Conservation (phyloP, 2,888 invertebrate species). For the Stenurella melanura region DNA sequence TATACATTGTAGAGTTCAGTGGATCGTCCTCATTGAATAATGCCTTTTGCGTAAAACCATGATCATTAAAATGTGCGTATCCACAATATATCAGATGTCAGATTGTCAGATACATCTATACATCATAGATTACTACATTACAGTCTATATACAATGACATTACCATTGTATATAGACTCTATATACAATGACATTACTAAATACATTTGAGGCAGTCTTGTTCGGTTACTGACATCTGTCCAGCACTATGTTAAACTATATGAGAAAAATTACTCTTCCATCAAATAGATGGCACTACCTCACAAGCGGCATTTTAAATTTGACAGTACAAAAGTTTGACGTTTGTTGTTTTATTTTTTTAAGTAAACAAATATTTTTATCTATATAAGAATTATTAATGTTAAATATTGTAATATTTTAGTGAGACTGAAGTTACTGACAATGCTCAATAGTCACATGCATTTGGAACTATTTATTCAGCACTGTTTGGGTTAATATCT, state of each 20-base stretch:
- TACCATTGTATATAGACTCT: too few species aligned
- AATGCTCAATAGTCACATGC: neutral
- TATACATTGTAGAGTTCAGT: too few species aligned
- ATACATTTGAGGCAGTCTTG: too few species aligned
- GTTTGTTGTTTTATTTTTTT: constrained; percentile 17
- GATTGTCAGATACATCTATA: too few species aligned
- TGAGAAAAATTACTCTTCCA: neutral
- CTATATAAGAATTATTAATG: neutral
- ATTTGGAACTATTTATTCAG: neutral
- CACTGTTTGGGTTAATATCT: neutral
- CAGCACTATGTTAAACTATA: neutral
- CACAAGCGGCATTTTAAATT: neutral
- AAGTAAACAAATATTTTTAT: neutral
- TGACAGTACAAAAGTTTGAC: constrained; percentile 14
- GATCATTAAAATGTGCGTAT: too few species aligned
- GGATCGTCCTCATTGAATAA: too few species aligned
- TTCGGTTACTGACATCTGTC: neutral
- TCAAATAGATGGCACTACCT: neutral
- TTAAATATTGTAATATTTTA: constrained; percentile 2
- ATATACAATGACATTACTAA: too few species aligned
- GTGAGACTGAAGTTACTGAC: constrained; percentile 8
- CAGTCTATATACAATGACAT: too few species aligned
- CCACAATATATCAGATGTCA: too few species aligned
- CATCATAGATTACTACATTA: too few species aligned
- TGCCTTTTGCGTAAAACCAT: too few species aligned